phyloP scores from a whole-genome alignment of 2,797 vertebrate species.

The Rhinella marina region DNA sequence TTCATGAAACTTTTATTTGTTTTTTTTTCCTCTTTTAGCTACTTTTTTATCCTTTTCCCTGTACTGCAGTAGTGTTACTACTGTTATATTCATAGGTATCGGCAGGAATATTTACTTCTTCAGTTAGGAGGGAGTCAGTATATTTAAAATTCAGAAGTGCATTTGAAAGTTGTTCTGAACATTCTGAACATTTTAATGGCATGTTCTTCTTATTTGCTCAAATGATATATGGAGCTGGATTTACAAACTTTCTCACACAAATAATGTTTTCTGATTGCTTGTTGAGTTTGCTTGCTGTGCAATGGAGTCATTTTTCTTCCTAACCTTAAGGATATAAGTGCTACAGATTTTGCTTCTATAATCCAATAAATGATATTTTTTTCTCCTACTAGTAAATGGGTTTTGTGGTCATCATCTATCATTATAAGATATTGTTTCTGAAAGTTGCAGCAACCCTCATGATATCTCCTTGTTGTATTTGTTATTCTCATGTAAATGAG shows the following conservation, averaged over 20 bases:
- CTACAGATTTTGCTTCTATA: slow-evolving; percentile 51
- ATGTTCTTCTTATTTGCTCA: slow-evolving; percentile 47
- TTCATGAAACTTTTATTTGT: neutral
- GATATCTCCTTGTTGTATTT: neutral
- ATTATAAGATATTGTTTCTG: slow-evolving; percentile 36
- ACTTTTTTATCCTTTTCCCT: neutral
- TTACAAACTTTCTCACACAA: slow-evolving; percentile 51
- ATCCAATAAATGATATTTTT: slow-evolving; percentile 53
- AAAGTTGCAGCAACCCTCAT: neutral
- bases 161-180: slow-evolving; percentile 51
- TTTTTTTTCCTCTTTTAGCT: neutral
- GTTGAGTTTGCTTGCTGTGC: slow-evolving; percentile 43
- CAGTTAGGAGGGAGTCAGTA: neutral
- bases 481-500: slow-evolving; percentile 13
- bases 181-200: slow-evolving; percentile 46
- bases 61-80: neutral
- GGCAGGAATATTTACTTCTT: slow-evolving; percentile 16
- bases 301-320: slow-evolving; percentile 49
- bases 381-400: slow-evolving; percentile 41
- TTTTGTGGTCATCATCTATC: slow-evolving; percentile 50
- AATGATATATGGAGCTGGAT: slow-evolving; percentile 50
- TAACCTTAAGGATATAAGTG: slow-evolving; percentile 58
- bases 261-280: slow-evolving; percentile 55
- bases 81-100: neutral
- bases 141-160: slow-evolving; percentile 40